Base-by-base conservation (phyloP, 2,113 vertebrate species). In the Tiliqua scincoides region DNA sequence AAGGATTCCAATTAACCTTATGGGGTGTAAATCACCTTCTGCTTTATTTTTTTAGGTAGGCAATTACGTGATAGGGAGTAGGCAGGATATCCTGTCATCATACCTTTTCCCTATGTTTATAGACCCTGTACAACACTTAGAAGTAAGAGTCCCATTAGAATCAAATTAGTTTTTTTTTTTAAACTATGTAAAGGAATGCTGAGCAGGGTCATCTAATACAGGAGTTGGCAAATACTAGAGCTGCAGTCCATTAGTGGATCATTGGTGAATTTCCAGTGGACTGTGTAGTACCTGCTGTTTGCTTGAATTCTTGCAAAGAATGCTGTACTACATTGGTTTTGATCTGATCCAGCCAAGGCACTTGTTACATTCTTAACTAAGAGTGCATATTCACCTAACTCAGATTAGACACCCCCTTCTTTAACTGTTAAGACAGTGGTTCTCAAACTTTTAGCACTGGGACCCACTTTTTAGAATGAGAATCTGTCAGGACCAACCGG, bases 11-110 rank as follows among this genome's bases (percentile, higher is more conserved):
- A 80, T 86, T 92, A 89, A 57, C 40, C 35, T 77, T 83, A 67
- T 32, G 71, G 88, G 78, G 40, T 30, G 17, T 91, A 91, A 94
- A 87, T 91, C 85, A 80, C 83, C 52, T 2, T 68, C 20, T 54
- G 17, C 40, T 88, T 32, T 90, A 79, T 90, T 94, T 93, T 82
- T 89, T 91, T 92, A 93, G 70, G 82, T 91, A 88, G 92, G 88
- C 86, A 93, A 59, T 93, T 93, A 91, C 20, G 75, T 92, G 93
- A 79, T 89, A 94, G 95, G 96, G 95, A 79, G 88, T 94, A 94
- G 93, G 89, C 96, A 97, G 96, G 96, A 97, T 96, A 95, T 97
- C 96, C 96, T 95, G 84, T 89, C 94, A 95, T 95, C 93, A 94
- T 89, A 92, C 88, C 62, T 93, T 91, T 94, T 93, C 92, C 83